Evolutionary conservation across 2,888 invertebrate species (phyloP).

Genomic region (Chorisops tibialis): DNA sequence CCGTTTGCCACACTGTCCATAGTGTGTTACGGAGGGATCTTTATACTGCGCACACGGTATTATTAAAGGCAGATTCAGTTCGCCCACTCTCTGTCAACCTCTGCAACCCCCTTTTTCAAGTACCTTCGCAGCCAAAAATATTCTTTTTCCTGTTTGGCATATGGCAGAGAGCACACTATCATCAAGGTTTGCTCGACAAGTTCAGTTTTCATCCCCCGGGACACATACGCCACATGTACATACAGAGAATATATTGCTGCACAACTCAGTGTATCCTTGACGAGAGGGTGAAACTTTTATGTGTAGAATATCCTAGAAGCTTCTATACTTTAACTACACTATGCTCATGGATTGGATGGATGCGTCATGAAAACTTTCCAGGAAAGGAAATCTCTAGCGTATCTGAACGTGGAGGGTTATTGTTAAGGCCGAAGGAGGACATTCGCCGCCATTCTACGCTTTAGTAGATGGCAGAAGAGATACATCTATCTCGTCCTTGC

Average conservation of each 20-base stretch:
- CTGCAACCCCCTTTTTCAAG: not conserved
- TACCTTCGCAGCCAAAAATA: too few relatives aligned
- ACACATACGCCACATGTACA: not conserved
- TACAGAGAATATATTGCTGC: not conserved
- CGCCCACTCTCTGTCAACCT: not conserved
- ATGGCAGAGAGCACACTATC: not conserved
- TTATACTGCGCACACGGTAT: not conserved
- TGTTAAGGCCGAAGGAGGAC: not conserved
- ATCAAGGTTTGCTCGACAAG: not conserved
- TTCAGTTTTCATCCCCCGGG: not conserved
- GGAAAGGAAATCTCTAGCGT: conserved; percentile 13
- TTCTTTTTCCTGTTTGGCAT: too few relatives aligned
- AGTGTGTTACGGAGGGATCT: too few relatives aligned
- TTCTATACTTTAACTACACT: not conserved
- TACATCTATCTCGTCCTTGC: conserved; percentile 22
- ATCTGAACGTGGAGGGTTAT: too few relatives aligned
- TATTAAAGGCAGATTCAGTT: not conserved
- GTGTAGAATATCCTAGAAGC: not conserved
- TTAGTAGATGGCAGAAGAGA: conserved; percentile 1
- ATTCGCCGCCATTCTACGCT: not conserved
- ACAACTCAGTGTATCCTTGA: not conserved
- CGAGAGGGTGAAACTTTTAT: conserved; percentile 5
- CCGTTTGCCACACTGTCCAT: too few relatives aligned
- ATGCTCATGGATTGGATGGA: not conserved
- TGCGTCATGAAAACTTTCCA: conserved; percentile 10